These are phyloP conservation scores for Cryptocheilus praepositus DNA, from an alignment of 2,888 invertebrate species.

Conservation along the genomic window DNA sequence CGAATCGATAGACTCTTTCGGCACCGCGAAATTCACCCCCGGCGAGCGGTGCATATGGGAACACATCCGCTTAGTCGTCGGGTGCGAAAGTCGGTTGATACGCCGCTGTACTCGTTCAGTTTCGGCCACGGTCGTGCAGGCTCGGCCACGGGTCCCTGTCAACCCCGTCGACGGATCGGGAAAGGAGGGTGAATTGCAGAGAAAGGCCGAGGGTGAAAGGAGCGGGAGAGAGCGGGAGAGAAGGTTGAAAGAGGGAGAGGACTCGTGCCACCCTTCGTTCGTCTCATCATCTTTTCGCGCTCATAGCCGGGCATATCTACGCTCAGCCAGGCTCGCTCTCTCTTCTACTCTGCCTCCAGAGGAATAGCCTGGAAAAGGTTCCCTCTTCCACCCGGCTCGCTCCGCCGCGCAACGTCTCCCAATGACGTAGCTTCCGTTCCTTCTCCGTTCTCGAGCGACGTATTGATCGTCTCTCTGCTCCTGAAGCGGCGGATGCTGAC, in stretches of 20 bases:
- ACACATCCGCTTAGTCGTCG: neutral
- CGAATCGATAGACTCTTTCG: constrained; percentile 22
- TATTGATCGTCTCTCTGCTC: constrained; percentile 71
- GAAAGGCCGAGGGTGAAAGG: neutral
- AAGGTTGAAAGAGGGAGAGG: constrained; percentile 44
- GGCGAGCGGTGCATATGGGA: neutral
- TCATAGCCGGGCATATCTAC: constrained; percentile 60
- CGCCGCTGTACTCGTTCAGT: constrained; percentile 62
- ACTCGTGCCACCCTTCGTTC: constrained; percentile 63
- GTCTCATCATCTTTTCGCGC: constrained; percentile 72
- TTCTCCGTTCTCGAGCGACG: constrained; percentile 64
- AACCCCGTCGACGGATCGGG: constrained; percentile 55
- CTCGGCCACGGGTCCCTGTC: constrained; percentile 60
- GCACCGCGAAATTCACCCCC: neutral
- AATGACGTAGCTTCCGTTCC: constrained; percentile 60
- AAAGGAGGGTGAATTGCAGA: constrained; percentile 31
- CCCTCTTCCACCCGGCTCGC: constrained; percentile 15
- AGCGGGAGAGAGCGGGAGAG: neutral
- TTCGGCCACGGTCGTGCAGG: constrained; percentile 59
- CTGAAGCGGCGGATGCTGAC: constrained; percentile 59
- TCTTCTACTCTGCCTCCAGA: constrained; percentile 39
- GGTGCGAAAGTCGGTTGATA: constrained; percentile 27
- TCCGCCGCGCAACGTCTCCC: constrained; percentile 46
- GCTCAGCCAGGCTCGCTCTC: constrained; percentile 46
- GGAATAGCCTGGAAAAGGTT: constrained; percentile 56